A percentile compares a stretch with the other conserved stretches of the same genome.
Evolutionary conservation across 2,113 vertebrate genomes (phyloP).

Genomic region (Aegithalos caudatus): DNA sequence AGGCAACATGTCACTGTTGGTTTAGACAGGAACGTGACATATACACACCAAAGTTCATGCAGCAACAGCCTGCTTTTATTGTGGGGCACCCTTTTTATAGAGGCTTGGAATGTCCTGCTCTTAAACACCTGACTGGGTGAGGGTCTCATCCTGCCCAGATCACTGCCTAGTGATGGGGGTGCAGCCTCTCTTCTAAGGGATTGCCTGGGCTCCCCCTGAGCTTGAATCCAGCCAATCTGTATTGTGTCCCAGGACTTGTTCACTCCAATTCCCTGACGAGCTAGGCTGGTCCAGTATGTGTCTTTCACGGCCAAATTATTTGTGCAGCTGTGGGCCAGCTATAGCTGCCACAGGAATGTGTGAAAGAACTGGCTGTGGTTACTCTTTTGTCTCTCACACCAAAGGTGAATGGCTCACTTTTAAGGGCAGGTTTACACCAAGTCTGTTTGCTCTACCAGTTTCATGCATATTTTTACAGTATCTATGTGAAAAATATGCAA

Average conservation of each 20-base stretch:
- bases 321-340: background rate
- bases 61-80: background rate
- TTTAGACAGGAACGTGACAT: background rate
- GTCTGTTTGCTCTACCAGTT: background rate
- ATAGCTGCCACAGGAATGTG: background rate
- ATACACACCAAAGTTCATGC: background rate
- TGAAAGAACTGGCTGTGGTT: fast-evolving
- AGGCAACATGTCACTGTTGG: background rate
- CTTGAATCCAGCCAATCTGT: background rate
- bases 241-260: background rate
- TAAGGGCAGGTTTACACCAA: background rate
- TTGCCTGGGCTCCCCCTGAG: background rate
- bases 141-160: background rate
- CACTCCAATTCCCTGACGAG: background rate
- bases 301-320: background rate
- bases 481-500: background rate
- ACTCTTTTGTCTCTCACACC: background rate
- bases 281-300: background rate
- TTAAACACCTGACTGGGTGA: background rate
- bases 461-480: background rate
- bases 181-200: background rate
- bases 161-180: background rate
- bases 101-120: background rate
- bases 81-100: background rate
- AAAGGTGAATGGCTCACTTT: background rate